Evolutionary conservation across 1,140 invertebrate genomes (phyloP), one percentile per base, ranked within the genome.

Genomic region (Tetranychus urticae): DNA sequence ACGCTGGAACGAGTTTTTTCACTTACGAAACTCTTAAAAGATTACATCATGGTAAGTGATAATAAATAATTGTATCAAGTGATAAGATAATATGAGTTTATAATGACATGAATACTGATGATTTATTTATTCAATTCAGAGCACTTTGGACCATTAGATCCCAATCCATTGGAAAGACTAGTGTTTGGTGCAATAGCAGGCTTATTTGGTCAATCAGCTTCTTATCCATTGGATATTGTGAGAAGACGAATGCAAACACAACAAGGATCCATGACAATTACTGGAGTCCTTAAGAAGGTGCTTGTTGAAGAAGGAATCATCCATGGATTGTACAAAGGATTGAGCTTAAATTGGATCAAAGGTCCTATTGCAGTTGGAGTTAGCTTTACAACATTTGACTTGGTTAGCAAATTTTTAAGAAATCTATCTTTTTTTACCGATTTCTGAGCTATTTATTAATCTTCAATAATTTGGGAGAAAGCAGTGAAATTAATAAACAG

Each of bases 301-400:
- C 57, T 69, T 61, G 85, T 82, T 60, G 80, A 83, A 65, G 91
- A 96, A 75, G 92, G 94, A 35, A 71, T 91, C 33, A 81, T 80
- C 70, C 77, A 80, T 63, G 93, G 92, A 1, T 84, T 97, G 68
- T 99, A 89, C 76, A 99, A 99, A 76, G 94, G 93, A 0, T 78
- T 98, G 0, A 92, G 86, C 66, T 92, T 99, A 87, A 98, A 98
- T 75, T 98, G 91, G 89, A 83, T 98, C 2, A 98, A 99, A 75
- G 94, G 94, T 5, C 94, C 94, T 1, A 87, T 97, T 54, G 88
- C 92, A 2, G 91, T 93, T n/a, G 92, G 93, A 48, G 90, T 97
- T 64, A 94, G 89, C 71, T 99, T 97, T 76, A 85, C 89, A 3
- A 90, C 88, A 0, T 96, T 96, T 72, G 93, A 98, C 72, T 73